Evolutionary conservation across 2,113 vertebrate genomes (phyloP).

Genomic region (Sturnira hondurensis): DNA sequence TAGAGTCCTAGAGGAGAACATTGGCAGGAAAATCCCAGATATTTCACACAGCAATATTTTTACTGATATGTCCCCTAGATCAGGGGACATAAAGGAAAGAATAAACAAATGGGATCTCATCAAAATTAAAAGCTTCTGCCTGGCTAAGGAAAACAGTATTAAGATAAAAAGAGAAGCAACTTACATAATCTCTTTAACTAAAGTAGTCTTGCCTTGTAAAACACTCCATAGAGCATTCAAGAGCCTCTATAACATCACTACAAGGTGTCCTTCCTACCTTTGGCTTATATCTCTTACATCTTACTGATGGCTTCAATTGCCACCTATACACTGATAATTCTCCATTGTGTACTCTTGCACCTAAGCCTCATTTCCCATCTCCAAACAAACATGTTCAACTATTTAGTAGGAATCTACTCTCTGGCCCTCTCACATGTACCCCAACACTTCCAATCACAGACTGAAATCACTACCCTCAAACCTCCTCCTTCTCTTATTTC

Average conservation of each 20-base stretch:
- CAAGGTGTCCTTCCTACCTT: background rate
- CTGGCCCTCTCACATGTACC: background rate
- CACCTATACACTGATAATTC: background rate
- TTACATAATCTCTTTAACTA: background rate
- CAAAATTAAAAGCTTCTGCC: too few relatives aligned
- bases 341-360: background rate
- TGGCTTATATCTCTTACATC: rapidly evolving
- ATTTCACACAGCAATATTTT: too few relatives aligned
- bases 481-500: background rate
- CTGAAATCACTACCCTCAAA: background rate
- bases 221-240: background rate
- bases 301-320: background rate
- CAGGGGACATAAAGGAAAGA: too few relatives aligned
- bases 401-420: background rate
- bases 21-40: too few relatives aligned
- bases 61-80: too few relatives aligned
- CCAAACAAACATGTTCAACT: background rate
- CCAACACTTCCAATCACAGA: background rate
- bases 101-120: too few relatives aligned
- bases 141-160: too few relatives aligned
- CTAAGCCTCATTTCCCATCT: rapidly evolving
- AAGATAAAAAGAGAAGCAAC: too few relatives aligned
- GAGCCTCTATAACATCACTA: background rate
- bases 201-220: background rate
- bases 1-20: too few relatives aligned